Percentiles rank a stretch among this genome's conserved stretches.
Conservation (phyloP, 2,797 vertebrate genomes). For the Halcyon smyrnensis region DNA sequence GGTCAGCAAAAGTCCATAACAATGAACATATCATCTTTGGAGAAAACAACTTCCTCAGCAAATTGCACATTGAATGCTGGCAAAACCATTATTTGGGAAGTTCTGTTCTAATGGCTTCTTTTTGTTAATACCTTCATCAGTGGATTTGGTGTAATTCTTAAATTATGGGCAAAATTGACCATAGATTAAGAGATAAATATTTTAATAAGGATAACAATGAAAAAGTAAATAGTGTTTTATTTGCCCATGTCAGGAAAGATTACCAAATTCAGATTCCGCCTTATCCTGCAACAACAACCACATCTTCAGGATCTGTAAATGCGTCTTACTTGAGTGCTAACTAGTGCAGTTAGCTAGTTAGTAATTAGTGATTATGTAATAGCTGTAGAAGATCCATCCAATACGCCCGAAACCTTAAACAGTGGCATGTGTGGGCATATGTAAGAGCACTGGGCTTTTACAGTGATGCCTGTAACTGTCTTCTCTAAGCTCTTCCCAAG, state of each 20-base stretch:
- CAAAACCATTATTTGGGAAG: not conserved
- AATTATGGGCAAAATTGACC: not conserved
- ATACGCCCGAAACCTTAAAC: not conserved
- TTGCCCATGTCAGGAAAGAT: not conserved
- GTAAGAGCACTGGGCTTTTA: not conserved
- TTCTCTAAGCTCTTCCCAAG: not conserved
- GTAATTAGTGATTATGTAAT: not conserved
- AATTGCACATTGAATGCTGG: not conserved
- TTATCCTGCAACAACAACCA: not conserved
- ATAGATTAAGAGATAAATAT: not conserved
- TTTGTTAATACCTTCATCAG: not conserved
- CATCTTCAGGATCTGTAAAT: not conserved
- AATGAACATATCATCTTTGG: not conserved
- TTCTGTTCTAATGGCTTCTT: not conserved
- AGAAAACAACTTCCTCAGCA: not conserved
- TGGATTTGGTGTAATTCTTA: not conserved
- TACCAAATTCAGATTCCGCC: not conserved
- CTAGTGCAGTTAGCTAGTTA: not conserved
- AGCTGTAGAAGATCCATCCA: not conserved
- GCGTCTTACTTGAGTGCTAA: not conserved
- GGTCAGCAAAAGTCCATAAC: slow-evolving; percentile 76
- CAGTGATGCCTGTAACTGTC: not conserved
- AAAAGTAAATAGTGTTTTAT: not conserved
- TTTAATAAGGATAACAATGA: not conserved
- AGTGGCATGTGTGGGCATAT: not conserved